A percentile compares a stretch with the other conserved stretches of the same genome.
phyloP scores from a whole-genome alignment of 2,888 invertebrate genomes.

The Seira musarum region DNA sequence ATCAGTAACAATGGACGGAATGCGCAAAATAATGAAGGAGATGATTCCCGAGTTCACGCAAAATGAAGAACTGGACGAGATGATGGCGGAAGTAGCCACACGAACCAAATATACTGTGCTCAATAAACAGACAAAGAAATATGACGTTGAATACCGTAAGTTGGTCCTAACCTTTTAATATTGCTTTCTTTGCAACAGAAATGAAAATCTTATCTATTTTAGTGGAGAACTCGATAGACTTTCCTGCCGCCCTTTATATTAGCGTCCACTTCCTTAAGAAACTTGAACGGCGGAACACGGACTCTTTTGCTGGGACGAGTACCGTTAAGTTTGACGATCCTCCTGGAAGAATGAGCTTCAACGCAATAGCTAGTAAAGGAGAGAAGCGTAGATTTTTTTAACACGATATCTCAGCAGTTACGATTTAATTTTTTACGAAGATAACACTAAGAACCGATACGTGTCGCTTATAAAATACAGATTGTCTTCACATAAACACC shows the following conservation, averaged over 20 bases:
- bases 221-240: conserved; percentile 63
- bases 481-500: no score
- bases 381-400: background rate
- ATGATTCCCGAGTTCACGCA: conserved; percentile 60
- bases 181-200: background rate
- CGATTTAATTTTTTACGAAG: no score
- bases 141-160: conserved; percentile 62
- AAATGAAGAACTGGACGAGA: conserved; percentile 50
- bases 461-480: no score
- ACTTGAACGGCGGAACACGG: conserved; percentile 45
- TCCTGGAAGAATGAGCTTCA: conserved; percentile 13
- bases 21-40: conserved; percentile 50
- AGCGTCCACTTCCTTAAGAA: conserved; percentile 59
- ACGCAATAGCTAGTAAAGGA: conserved; percentile 18
- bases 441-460: no score
- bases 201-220: background rate
- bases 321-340: conserved; percentile 39
- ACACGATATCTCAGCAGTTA: no score
- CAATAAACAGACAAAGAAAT: conserved; percentile 55
- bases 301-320: conserved; percentile 47
- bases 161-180: background rate
- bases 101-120: conserved; percentile 57
- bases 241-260: conserved; percentile 60
- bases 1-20: conserved; percentile 48
- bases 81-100: conserved; percentile 45